Evolutionary conservation across 2,888 invertebrate species (phyloP), one percentile per base, ranked within the genome.

Genomic region (Drosophila dives): DNA sequence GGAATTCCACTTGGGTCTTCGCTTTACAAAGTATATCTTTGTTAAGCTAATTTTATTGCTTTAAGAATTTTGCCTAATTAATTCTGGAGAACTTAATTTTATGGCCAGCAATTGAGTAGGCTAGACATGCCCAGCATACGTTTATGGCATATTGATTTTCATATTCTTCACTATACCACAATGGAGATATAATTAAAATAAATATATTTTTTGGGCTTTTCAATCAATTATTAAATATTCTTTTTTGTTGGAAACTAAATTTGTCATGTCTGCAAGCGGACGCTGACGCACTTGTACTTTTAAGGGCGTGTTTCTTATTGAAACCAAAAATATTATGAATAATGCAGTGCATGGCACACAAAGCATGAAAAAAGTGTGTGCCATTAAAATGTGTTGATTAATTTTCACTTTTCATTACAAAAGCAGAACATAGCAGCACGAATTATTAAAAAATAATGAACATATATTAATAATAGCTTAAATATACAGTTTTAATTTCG

Each of bases 341-440:
- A 83, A 83, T 83, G 86, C 77, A 85, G 42, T 1, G 59, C 45
- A 53, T 64, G 55, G 36, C 62, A 40, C 20, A 15, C 11, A 42
- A 32, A 38, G 55, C 17, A 45, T 12, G 32, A 45, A 53, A 49
- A 17, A 50, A 40, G 26, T 17, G 42, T 12, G 10, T 48, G 49
- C 23, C 33, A 29, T 33, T 3, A 33, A 54, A 49, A 48, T 32
- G 53, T 66, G 54, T 36, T 29, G 6, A 61, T 63, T 64, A 38
- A 78, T 75, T 83, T 72, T 88, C 83, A 86, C 83, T 83, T 88
- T 86, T 88, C 56, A 69, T 72, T 50, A 38, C 17, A 38, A 42
- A 20, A 20, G 48, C 64, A 29, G n/a, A n/a, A 61, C 69, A 75
- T 65, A 59, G 40, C 55, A 61, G 26, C 64, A 67, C 74, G 75